These are phyloP conservation scores for Quadroppia sp. DNA, from an alignment of 2,888 invertebrate species.

Conservation along the genomic window DNA sequence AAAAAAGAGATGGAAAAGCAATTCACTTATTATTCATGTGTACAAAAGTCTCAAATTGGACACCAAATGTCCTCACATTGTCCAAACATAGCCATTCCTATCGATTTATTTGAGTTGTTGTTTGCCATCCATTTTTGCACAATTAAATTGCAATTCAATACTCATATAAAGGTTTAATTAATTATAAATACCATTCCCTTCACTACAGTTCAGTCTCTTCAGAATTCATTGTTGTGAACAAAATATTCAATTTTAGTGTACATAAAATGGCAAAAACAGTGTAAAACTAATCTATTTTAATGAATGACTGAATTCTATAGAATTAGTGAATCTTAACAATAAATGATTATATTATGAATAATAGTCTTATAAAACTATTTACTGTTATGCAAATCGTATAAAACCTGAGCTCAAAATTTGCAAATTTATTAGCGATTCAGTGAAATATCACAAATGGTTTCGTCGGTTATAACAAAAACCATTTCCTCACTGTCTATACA, in stretches of 20 bases:
- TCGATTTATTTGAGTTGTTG: slow-evolving; percentile 6
- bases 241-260: too few relatives aligned
- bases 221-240: too few relatives aligned
- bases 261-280: too few relatives aligned
- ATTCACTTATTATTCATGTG: slow-evolving; percentile 11
- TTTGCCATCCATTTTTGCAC: not conserved
- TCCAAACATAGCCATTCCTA: not conserved
- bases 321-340: too few relatives aligned
- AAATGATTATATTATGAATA: too few relatives aligned
- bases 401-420: not conserved
- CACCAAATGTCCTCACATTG: not conserved
- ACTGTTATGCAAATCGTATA: too few relatives aligned
- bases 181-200: not conserved
- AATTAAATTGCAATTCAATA: not conserved
- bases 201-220: too few relatives aligned
- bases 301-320: too few relatives aligned
- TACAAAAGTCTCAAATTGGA: not conserved
- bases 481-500: too few relatives aligned
- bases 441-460: slow-evolving; percentile 3
- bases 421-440: slow-evolving; percentile 1
- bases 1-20: not conserved
- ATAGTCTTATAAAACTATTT: too few relatives aligned
- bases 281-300: too few relatives aligned
- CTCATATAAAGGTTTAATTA: not conserved
- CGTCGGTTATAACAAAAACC: not conserved